Conservation (phyloP, 2,888 invertebrate species). For the Mactromeris polynyma region DNA sequence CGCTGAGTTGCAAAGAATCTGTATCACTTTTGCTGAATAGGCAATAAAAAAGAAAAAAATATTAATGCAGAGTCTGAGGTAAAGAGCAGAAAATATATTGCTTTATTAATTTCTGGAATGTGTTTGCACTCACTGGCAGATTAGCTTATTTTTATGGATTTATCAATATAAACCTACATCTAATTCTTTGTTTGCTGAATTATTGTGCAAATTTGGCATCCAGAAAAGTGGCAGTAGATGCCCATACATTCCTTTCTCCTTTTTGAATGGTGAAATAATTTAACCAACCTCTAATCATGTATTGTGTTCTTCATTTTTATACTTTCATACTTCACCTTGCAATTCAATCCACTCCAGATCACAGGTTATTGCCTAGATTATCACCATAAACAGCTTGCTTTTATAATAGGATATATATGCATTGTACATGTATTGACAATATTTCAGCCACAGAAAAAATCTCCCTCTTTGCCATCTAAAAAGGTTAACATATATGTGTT, state of each 20-base stretch:
- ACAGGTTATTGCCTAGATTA: too few relatives aligned
- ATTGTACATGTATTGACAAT: too few relatives aligned
- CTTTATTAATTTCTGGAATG: not conserved
- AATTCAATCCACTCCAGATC: too few relatives aligned
- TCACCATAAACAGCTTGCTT: too few relatives aligned
- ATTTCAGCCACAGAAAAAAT: too few relatives aligned
- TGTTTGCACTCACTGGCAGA: not conserved
- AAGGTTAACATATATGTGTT: too few relatives aligned
- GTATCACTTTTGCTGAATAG: not conserved
- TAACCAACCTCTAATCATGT: too few relatives aligned
- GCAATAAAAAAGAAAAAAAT: not conserved
- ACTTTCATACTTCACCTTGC: too few relatives aligned
- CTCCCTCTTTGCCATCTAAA: too few relatives aligned
- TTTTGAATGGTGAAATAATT: too few relatives aligned
- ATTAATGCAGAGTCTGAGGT: not conserved
- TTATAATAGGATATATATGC: too few relatives aligned
- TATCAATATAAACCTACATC: not conserved
- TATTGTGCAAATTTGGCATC: not conserved
- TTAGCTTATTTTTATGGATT: not conserved
- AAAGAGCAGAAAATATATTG: not conserved
- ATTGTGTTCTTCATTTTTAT: too few relatives aligned
- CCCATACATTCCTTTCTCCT: not conserved
- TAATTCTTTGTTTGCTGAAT: not conserved
- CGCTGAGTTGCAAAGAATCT: not conserved
- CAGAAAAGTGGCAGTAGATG: not conserved